Conservation (phyloP, 2,797 vertebrate genomes). For the Acropternis orthonyx region DNA sequence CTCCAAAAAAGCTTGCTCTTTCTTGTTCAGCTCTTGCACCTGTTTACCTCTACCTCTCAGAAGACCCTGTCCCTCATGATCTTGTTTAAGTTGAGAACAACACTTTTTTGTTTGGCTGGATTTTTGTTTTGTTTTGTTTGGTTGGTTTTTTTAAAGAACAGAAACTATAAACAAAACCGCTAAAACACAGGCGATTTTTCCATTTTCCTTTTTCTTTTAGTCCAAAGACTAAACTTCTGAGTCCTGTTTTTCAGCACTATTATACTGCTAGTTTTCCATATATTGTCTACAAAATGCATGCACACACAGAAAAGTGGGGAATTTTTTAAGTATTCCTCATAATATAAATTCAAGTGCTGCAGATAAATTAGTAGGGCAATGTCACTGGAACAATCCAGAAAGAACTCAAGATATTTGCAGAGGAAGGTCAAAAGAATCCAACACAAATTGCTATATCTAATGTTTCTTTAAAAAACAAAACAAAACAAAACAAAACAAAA, state of each 20-base stretch:
- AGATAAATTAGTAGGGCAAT: not conserved
- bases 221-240: not conserved
- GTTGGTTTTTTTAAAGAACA: not conserved
- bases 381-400: not conserved
- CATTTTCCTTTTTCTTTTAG: not conserved
- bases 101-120: not conserved
- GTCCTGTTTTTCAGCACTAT: not conserved
- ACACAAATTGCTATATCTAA: not conserved
- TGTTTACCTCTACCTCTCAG: not conserved
- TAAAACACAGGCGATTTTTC: not conserved
- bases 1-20: not conserved
- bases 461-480: not conserved
- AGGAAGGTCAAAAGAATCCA: not conserved
- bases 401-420: not conserved
- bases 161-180: not conserved
- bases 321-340: not conserved
- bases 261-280: not conserved
- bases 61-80: not conserved
- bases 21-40: not conserved
- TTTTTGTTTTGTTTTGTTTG: not conserved
- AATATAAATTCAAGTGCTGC: not conserved
- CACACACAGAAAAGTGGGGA: fast-evolving
- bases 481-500: no score
- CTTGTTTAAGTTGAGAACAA: not conserved
- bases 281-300: not conserved